phyloP scores from a whole-genome alignment of 2,797 vertebrate species.

The Taeniopygia guttata region DNA sequence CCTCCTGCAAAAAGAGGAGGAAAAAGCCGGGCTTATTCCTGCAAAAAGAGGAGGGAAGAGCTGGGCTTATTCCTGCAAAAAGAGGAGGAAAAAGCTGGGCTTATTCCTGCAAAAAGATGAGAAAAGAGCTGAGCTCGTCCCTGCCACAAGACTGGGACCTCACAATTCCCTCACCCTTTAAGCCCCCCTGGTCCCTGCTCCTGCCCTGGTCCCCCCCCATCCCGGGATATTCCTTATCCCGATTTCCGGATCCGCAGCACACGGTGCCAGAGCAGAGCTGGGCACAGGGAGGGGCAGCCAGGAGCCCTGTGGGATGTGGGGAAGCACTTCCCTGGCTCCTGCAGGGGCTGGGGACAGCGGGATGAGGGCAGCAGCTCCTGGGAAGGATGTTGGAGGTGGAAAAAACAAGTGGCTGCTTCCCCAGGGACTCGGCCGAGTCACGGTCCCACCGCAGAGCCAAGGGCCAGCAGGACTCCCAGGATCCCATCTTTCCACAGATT shows the following conservation, averaged over 20 bases:
- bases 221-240: neutral
- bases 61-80: too few relatives aligned
- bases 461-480: neutral
- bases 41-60: neutral
- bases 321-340: neutral
- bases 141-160: fast-evolving
- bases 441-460: neutral
- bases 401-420: neutral
- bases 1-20: neutral
- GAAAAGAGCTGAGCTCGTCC: neutral
- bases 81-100: too few relatives aligned
- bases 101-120: neutral
- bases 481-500: neutral
- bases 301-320: neutral
- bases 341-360: fast-evolving
- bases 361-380: neutral
- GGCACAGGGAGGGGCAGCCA: neutral
- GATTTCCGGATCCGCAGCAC: slow-evolving; percentile 15
- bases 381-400: neutral
- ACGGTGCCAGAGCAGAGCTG: neutral
- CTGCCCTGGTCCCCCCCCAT: neutral
- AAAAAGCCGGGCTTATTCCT: fast-evolving
- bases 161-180: neutral
- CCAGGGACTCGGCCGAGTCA: neutral
- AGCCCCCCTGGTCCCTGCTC: neutral